Base-by-base conservation (phyloP, 2,797 vertebrate species). In the Hypotaenidia philippensis region DNA sequence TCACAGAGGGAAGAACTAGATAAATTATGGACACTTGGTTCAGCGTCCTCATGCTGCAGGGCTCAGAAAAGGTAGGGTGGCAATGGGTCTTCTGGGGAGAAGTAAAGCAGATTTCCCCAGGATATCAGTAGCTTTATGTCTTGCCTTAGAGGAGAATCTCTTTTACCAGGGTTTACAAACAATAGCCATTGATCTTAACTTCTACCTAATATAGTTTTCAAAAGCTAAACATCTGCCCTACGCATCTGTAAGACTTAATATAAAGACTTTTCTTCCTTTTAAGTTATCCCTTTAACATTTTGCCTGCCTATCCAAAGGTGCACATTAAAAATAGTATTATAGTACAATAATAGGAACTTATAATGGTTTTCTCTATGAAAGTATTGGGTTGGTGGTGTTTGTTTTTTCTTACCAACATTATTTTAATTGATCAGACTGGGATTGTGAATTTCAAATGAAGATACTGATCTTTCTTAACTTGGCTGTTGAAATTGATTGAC, bases 401-500 rank as follows among this genome's bases (percentile, higher is more conserved):
- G 83, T 10, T 80, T 84, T 66, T 90, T 84, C 56, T 66, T 82
- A 80, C 32, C 16, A 69, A 13, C 31, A 23, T 82, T 89, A 81
- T 79, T 81, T 89, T 66, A 83, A 88, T 88, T 69, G 11, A 64
- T 93, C 79, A 57, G 49, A 40, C 70, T 36, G 56, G 25, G 15
- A 61, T 44, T 84, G 26, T 84, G 70, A 64, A 60, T 74, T 89
- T 90, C 41, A 56, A 74, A 89, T 93, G 44, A 53, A 70, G 52
- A 71, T 45, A 57, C 50, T 10, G 44, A 22, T 16, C 20, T 53
- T 27, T 50, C 84, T 49, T 26, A 17, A 87, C 71, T 25, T 45
- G 72, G 32, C 55, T 50, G 4, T 78, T 83, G 69, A 60, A 72
- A 71, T 38, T 69, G 44, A 87, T 89, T 74, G 66, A 80, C 68